A percentile compares a stretch with the other conserved stretches of the same genome.
Conservation (phyloP, 2,888 invertebrate genomes). For the Dicyrtoma fusca region DNA sequence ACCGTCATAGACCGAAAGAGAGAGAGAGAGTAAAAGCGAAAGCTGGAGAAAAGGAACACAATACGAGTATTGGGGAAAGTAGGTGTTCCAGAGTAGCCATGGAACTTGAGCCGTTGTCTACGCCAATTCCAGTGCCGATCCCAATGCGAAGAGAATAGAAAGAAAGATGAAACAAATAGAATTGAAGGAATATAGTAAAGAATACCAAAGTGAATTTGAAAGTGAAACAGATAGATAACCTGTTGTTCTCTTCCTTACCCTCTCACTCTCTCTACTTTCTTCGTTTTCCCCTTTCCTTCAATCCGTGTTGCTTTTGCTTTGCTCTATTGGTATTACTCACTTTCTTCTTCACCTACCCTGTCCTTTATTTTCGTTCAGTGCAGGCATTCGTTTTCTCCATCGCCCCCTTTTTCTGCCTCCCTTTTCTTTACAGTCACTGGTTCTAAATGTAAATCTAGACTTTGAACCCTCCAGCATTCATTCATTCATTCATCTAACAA, state of each 20-base stretch:
- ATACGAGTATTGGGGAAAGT: too few relatives aligned
- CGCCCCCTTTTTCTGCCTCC: neutral
- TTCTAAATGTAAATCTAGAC: neutral
- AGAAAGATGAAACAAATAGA: constrained; percentile 7
- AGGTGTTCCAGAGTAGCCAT: neutral
- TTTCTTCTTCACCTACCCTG: neutral
- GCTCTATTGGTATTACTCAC: too few relatives aligned
- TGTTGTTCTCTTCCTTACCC: constrained; percentile 19
- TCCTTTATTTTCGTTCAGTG: too few relatives aligned
- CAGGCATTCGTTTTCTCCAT: neutral
- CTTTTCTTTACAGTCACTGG: neutral
- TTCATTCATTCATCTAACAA: too few relatives aligned
- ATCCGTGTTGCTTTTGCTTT: neutral
- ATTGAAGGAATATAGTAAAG: neutral
- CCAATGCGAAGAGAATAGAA: too few relatives aligned
- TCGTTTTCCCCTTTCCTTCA: neutral
- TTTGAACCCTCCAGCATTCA: too few relatives aligned
- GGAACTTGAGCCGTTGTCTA: neutral
- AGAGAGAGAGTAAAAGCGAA: neutral
- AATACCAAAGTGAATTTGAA: constrained; percentile 6
- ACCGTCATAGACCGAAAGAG: neutral
- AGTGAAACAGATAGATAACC: constrained; percentile 31
- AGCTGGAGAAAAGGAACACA: too few relatives aligned
- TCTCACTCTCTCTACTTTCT: neutral
- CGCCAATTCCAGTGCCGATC: too few relatives aligned